Evolutionary conservation across 2,888 invertebrate genomes (phyloP).

Genomic region (Stenotaenia linearis): DNA sequence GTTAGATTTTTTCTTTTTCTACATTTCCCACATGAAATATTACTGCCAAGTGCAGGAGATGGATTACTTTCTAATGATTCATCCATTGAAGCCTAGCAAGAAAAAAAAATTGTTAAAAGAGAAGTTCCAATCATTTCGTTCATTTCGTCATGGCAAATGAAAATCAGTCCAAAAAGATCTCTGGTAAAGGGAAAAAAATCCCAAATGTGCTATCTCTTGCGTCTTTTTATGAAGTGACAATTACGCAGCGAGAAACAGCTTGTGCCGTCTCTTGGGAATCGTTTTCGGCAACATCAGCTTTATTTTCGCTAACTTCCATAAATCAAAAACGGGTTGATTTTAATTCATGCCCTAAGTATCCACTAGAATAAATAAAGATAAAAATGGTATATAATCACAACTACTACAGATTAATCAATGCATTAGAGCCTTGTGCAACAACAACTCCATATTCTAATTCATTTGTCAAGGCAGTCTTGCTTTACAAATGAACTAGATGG

Average conservation of each 20-base stretch:
- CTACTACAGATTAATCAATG: no score
- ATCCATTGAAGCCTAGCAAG: background rate
- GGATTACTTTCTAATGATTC: background rate
- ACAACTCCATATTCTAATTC: no score
- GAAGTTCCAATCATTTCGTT: background rate
- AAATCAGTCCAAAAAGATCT: background rate
- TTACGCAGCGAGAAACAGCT: background rate
- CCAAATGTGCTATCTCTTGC: background rate
- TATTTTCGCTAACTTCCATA: background rate
- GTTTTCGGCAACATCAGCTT: background rate
- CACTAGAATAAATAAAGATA: background rate
- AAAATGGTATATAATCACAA: background rate
- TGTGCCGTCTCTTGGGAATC: background rate
- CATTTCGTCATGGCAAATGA: background rate
- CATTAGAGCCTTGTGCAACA: no score
- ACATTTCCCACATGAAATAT: background rate
- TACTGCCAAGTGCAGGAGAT: background rate
- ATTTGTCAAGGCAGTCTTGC: no score
- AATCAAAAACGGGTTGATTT: background rate
- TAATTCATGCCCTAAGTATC: background rate
- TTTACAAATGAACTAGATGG: no score
- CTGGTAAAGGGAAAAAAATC: background rate
- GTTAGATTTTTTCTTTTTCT: background rate
- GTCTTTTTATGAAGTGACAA: background rate
- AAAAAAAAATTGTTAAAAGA: background rate